phyloP scores from a whole-genome alignment of 1,140 invertebrate species.

The Holcopasites calliopsidis region DNA sequence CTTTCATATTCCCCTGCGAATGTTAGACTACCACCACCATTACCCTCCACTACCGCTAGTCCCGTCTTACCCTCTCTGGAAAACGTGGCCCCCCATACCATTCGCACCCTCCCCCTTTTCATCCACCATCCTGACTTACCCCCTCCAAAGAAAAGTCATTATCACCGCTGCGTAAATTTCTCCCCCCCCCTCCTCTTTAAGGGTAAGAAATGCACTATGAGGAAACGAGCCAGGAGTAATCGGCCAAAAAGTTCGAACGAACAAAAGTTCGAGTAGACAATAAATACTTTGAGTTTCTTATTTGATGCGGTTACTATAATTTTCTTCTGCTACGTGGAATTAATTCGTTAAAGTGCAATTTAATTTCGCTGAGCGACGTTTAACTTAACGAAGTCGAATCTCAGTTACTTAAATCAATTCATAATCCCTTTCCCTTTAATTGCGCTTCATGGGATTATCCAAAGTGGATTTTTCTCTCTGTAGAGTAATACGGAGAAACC shows the following conservation, averaged over 20 bases:
- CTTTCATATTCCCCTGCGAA: constrained; percentile 64
- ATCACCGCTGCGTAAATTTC: constrained; percentile 56
- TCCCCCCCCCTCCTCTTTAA: constrained; percentile 36
- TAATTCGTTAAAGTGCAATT: background rate
- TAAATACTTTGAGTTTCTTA: background rate
- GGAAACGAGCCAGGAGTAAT: background rate
- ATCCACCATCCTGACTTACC: constrained; percentile 65
- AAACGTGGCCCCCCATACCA: constrained; percentile 61
- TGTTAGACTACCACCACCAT: constrained; percentile 66
- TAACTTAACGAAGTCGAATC: background rate
- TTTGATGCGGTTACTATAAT: background rate
- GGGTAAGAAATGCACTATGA: constrained; percentile 21
- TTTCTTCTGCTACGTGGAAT: background rate
- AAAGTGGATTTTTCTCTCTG: constrained; percentile 9
- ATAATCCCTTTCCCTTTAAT: background rate
- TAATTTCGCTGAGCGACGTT: background rate
- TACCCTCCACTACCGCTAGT: constrained; percentile 55
- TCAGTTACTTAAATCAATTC: background rate
- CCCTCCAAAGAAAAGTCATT: constrained; percentile 48
- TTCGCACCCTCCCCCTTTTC: constrained; percentile 59
- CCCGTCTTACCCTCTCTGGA: constrained; percentile 68
- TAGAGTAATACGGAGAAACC: background rate
- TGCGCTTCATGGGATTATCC: constrained; percentile 1
- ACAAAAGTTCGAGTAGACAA: background rate
- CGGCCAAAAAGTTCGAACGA: background rate